Percentiles rank a stretch among this genome's conserved stretches.
phyloP scores from a whole-genome alignment of 1,140 invertebrate genomes.

The Xylocopa sonorina region DNA sequence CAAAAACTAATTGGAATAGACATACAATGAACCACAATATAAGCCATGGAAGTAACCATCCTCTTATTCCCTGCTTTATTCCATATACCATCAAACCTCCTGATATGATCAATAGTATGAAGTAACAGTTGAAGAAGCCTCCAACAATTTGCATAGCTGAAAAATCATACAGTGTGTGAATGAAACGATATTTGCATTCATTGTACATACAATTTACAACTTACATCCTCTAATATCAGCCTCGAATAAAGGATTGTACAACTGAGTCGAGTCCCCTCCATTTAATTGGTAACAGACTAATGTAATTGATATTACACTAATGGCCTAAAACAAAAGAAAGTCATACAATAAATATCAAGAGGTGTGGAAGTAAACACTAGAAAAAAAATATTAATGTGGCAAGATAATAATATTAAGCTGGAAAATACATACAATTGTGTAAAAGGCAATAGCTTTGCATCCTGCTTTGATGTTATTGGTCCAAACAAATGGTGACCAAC shows the following conservation, averaged over 20 bases:
- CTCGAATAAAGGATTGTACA: conserved; percentile 94
- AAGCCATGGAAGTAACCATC: conserved; percentile 92
- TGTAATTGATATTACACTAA: conserved; percentile 89
- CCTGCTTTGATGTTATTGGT: conserved; percentile 89
- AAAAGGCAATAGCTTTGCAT: conserved; percentile 89
- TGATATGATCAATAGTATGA: conserved; percentile 86
- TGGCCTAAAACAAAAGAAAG: conserved; percentile 80
- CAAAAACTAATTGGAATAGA: conserved; percentile 90
- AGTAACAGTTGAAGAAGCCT: conserved; percentile 87
- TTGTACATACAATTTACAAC: conserved; percentile 71
- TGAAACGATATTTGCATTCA: not conserved
- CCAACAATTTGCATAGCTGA: conserved; percentile 89
- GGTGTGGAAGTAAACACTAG: not conserved
- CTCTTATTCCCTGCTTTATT: conserved; percentile 86
- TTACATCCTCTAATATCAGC: conserved; percentile 90
- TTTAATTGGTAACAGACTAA: conserved; percentile 88
- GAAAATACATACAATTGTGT: conserved; percentile 84
- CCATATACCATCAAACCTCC: conserved; percentile 85
- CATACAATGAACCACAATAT: conserved; percentile 86
- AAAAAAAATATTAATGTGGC: not conserved
- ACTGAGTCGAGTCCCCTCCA: conserved; percentile 92
- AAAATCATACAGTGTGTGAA: conserved; percentile 68
- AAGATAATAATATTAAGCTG: not conserved
- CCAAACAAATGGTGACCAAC: conserved; percentile 94
- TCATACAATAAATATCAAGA: no score